phyloP scores from a whole-genome alignment of 2,113 vertebrate species.

The Ammospiza caudacuta region DNA sequence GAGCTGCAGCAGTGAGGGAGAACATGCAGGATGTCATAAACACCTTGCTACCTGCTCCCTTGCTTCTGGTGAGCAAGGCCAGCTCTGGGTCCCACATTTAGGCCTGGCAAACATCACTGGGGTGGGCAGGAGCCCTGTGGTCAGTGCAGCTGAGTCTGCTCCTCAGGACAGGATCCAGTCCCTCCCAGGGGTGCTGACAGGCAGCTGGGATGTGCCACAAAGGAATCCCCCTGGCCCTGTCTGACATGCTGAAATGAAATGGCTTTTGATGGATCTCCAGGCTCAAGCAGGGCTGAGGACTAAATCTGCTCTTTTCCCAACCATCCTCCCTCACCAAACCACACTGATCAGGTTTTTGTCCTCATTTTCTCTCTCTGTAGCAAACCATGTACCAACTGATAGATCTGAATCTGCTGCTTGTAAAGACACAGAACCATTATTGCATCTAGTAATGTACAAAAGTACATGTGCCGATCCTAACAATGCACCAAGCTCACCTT shows the following conservation, averaged over 20 bases:
- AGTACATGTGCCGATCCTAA: neutral
- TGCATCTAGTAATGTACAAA: neutral
- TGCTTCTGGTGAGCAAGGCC: neutral
- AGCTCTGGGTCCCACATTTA: neutral
- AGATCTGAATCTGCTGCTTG: neutral
- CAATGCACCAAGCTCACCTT: neutral
- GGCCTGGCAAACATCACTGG: neutral
- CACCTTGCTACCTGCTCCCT: neutral
- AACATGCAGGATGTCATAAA: neutral
- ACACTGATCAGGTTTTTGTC: neutral
- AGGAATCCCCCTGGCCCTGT: neutral
- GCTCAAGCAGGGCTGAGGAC: neutral
- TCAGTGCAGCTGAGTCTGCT: neutral
- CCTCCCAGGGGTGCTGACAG: neutral
- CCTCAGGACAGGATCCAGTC: neutral
- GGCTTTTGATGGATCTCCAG: neutral
- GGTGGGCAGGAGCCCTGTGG: accelerated
- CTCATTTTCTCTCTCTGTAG: neutral
- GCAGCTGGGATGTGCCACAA: accelerated
- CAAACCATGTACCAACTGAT: neutral
- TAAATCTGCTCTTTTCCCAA: neutral
- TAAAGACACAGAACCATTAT: neutral
- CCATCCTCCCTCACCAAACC: neutral
- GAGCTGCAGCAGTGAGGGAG: neutral
- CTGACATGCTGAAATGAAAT: neutral